Evolutionary conservation across 2,797 vertebrate genomes (phyloP), one percentile per base, ranked within the genome.

Genomic region (Anguilla anguilla): DNA sequence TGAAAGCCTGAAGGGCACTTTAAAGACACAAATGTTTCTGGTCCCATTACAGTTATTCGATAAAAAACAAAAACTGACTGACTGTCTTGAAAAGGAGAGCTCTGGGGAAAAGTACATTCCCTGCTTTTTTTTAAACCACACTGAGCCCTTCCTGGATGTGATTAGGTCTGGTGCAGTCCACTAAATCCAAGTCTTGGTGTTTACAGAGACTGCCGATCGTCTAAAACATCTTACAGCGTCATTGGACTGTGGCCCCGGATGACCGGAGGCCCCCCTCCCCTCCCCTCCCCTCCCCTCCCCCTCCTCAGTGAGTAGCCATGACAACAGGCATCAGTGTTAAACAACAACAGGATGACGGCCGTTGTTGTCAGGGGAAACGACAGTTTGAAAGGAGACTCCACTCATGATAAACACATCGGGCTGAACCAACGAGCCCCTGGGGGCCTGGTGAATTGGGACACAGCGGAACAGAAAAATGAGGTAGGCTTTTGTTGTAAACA

Each of bases 401-500:
- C 46, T 82, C 43, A 35, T 49, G 17, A 59, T 57, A 84, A 84
- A 84, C 51, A 84, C 22, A 43, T 43, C 6, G 55, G 83, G 59
- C 55, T 85, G 35, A 31, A 85, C 84, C 84, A 55, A 85, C 31
- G 10, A 61, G 91, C 91, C 93, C 91, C 93, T 93, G 95, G 92
- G 93, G 93, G 94, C 93, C 92, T 92, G 93, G 91, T 92, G 93
- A 94, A 94, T 94, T 93, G 92, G 91, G 95, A 95, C 95, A 96
- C 95, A 95, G 95, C 91, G 91, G 91, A 92, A 93, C 93, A 93
- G 95, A 95, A 94, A 93, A 90, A 96, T 96, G 96, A 97, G 96
- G 96, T 97, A 97, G 96, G 94, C 92, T 93, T 96, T 95, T 96
- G 95, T 95, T 97, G 96, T 97, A 97, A 97, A 97, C 96, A 96